A percentile compares a stretch with the other conserved stretches of the same genome.
These are phyloP conservation scores for Microplitis manilae DNA, from an alignment of 2,888 invertebrate genomes.

Conservation along the genomic window DNA sequence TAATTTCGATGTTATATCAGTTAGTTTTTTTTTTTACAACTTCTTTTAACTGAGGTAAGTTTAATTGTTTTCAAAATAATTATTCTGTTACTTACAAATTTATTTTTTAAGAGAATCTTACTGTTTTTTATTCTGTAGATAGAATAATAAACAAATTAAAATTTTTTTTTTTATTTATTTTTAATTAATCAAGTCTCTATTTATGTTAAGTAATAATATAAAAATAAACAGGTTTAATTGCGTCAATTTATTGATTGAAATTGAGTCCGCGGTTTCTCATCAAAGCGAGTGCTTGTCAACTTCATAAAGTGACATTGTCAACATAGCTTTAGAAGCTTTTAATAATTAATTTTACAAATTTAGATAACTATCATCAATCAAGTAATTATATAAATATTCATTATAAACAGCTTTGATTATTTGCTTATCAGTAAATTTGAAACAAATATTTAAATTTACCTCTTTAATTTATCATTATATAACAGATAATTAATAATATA, in stretches of 20 bases:
- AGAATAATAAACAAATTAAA: neutral
- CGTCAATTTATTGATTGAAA: conserved; percentile 5
- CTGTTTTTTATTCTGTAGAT: neutral
- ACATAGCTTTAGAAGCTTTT: neutral
- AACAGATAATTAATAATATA: no score
- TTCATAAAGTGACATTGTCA: neutral
- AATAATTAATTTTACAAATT: neutral
- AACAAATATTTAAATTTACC: no score
- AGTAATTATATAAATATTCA: neutral
- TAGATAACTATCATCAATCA: neutral
- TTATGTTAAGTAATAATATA: neutral
- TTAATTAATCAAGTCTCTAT: neutral
- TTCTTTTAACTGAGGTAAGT: neutral
- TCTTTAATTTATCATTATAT: no score
- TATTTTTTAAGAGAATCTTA: neutral
- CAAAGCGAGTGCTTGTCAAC: conserved; percentile 23
- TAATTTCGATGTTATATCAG: neutral
- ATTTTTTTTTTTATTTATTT: neutral
- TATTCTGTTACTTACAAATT: neutral
- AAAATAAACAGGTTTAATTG: neutral
- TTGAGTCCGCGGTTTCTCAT: conserved; percentile 25
- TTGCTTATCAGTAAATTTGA: no score
- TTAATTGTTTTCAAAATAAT: neutral
- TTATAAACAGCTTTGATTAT: no score
- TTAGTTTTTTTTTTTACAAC: neutral